Base-by-base conservation (phyloP, 2,113 vertebrate genomes). In the Pyrgilauda ruficollis region DNA sequence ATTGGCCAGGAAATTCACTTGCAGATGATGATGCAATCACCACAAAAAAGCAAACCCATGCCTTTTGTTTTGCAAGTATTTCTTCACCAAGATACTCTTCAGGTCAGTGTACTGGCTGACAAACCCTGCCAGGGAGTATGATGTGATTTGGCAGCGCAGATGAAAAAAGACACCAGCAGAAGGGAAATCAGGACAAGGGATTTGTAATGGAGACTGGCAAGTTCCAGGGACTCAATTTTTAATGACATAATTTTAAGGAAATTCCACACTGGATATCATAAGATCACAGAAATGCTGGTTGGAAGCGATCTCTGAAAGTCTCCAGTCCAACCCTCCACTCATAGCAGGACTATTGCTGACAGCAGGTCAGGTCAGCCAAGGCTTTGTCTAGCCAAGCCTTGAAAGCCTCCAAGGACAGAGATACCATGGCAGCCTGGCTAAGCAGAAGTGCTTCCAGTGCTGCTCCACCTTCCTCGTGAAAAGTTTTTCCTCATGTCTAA, bases 241-340 rank as follows among this genome's bases (percentile, higher is more conserved):
- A 96, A 93, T 70, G 67, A 95, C 69, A 95, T 81, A 92, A 94
- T 90, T 94, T 92, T 84, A 95, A 93, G 86, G 94, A 96, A 97
- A 96, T 97, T 97, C 95, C 94, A 96, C 77, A 49, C 56, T 89
- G 84, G 64, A 81, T 93, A 92, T 92, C 93, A 89, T 33, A 94
- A 94, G 93, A 95, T 96, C 95, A 95, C 89, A 92, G 91, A 96
- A 92, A 81, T 37, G 44, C 61, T 94, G 35, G 68, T 86, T 97
- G 94, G 93, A 97, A 93, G 68, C 1, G 0, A 94, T 84, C 50
- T 81, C 79, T 50, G 7, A 13, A 89, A 74, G 33, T 74, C 86
- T 87, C 64, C 80, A 47, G 68, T 90, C 88, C 76, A 95, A 37
- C 56, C 94, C 90, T 94, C 56, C 83, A 89, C 61, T 87, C 73